Percentiles rank a stretch among this genome's conserved stretches.
These are phyloP conservation scores for Sebastes variabilis DNA, from an alignment of 2,797 vertebrate species.

Conservation along the genomic window DNA sequence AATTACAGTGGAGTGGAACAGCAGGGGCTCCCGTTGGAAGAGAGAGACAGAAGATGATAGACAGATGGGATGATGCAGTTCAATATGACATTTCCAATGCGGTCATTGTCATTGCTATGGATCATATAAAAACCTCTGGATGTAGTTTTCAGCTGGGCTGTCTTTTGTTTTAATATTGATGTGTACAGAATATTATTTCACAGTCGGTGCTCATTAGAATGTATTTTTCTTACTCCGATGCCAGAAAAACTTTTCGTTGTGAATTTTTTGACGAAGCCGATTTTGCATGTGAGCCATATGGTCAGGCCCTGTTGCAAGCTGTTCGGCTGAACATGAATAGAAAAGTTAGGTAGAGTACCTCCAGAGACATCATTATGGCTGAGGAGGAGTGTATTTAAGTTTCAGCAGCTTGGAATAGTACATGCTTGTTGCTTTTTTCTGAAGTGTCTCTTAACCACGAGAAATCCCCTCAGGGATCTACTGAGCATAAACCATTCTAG, in stretches of 20 bases:
- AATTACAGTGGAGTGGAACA: slow-evolving; percentile 48
- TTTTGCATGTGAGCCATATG: slow-evolving; percentile 69
- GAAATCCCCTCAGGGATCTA: not conserved
- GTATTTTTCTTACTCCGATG: slow-evolving; percentile 33
- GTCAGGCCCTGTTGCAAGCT: slow-evolving; percentile 58
- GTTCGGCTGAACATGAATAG: slow-evolving; percentile 61
- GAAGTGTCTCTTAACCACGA: not conserved
- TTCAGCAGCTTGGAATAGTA: slow-evolving; percentile 44
- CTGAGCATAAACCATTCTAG: not conserved
- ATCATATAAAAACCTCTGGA: not conserved
- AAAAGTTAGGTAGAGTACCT: slow-evolving; percentile 47
- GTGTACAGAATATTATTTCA: not conserved
- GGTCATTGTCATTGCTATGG: not conserved
- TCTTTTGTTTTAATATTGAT: slow-evolving; percentile 1
- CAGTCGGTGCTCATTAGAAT: slow-evolving; percentile 35
- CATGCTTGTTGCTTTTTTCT: slow-evolving; percentile 40
- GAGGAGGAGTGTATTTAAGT: slow-evolving; percentile 46
- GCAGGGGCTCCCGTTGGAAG: slow-evolving; percentile 21
- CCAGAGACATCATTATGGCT: slow-evolving; percentile 70
- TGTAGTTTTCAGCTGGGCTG: not conserved
- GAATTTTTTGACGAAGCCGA: slow-evolving; percentile 41
- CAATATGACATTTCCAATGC: slow-evolving; percentile 2
- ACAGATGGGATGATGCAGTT: not conserved
- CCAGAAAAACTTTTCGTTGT: slow-evolving; percentile 39
- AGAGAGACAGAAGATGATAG: slow-evolving; percentile 28